These are phyloP conservation scores for Setipinna tenuifilis DNA, from an alignment of 2,797 vertebrate species.

Conservation along the genomic window DNA sequence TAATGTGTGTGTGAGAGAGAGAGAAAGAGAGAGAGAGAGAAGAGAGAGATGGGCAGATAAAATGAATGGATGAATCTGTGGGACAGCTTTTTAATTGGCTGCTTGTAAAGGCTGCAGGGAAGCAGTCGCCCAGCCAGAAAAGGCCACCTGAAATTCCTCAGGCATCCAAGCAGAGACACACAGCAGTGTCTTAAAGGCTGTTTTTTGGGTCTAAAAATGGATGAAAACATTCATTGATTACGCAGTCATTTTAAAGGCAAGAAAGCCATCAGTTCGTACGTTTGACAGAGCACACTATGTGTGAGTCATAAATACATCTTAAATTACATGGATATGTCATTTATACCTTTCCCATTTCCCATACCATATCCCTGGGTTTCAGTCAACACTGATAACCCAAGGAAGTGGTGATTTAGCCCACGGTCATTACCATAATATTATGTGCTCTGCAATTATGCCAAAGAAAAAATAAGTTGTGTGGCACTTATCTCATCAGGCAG, in stretches of 20 bases:
- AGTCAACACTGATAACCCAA: background rate
- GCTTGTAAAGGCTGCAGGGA: slow-evolving; percentile 43
- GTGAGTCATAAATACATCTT: background rate
- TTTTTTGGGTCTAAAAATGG: background rate
- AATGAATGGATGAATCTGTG: slow-evolving; percentile 3
- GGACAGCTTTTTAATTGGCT: slow-evolving; percentile 50
- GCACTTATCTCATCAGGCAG: background rate
- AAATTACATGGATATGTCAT: background rate
- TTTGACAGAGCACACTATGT: background rate
- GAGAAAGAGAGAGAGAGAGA: too few relatives aligned
- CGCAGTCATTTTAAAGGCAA: background rate
- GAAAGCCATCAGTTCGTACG: background rate
- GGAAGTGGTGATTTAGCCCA: background rate
- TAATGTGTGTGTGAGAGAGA: too few relatives aligned
- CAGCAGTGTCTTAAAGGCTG: background rate
- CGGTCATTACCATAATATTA: slow-evolving; percentile 7
- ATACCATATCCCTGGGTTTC: background rate
- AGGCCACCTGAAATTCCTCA: slow-evolving; percentile 15
- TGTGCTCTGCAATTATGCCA: background rate
- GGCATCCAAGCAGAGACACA: slow-evolving; percentile 1
- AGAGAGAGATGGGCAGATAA: background rate
- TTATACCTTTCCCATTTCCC: background rate
- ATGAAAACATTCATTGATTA: background rate
- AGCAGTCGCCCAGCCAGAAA: slow-evolving; percentile 31
- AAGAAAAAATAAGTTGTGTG: background rate